Base-by-base conservation (phyloP, 1,140 invertebrate species). In the Pteromalus puparum region DNA sequence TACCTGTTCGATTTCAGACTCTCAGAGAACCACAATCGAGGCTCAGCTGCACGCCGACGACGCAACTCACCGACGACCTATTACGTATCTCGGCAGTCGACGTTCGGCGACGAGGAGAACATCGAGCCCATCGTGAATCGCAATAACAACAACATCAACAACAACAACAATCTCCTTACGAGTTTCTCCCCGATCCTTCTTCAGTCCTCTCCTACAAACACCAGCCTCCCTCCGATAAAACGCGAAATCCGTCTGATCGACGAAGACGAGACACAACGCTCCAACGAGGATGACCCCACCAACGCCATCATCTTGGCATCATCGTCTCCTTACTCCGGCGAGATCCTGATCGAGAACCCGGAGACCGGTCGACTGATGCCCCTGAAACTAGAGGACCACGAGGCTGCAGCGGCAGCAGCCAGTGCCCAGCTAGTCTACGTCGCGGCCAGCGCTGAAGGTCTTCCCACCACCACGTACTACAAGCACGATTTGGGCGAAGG, bases 401-500 rank as follows among this genome's bases (percentile, higher is more conserved):
- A 87, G 4, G 30, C 30, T 5, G 30, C 30, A 80, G 46, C 86
- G 2, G 83, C 85, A 74, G 87, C 68, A 21, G 28, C 81, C 15
- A 70, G 81, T 9, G 74, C 74, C 65, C 85, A 85, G 73, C 18
- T 82, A n/a, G 82, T 86, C 7, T 86, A 86, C 77, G 42, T 85
- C 61, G 85, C 76, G 21, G 46, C 82, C 12, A 78, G 65, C 24
- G 77, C 83, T 15, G 87, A 82, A 79, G 88, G 85, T 5, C 42
- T 83, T 1, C 86, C 88, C 5, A 80, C 87, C 10, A 81, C 87
- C 15, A 91, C 93, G 42, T 94, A 94, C 88, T 94, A 94, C 87
- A 94, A 95, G 83, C 93, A 94, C 76, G 93, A 95, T 89, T 15
- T 78, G 26, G 18, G 0, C 13, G 94, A 94, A 86, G 93, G 93